These are phyloP conservation scores for Tanytarsus gracilentus DNA, from an alignment of 2,888 invertebrate species.

Conservation along the genomic window DNA sequence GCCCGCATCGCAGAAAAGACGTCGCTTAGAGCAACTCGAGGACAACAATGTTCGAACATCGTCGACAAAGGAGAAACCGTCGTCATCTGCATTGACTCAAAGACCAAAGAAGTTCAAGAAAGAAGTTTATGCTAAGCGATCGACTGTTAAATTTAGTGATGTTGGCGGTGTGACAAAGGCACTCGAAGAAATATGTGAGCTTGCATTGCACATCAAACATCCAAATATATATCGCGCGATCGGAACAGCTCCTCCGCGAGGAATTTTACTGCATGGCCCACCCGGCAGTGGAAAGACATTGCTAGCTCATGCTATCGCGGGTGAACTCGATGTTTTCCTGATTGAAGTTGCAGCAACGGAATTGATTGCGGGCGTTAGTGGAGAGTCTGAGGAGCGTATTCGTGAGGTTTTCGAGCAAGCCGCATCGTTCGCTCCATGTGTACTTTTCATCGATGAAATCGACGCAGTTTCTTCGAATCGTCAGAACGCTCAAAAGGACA, in stretches of 20 bases:
- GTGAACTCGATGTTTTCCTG: slow-evolving; percentile 66
- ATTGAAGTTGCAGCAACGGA: slow-evolving; percentile 86
- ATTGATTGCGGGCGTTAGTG: slow-evolving; percentile 87
- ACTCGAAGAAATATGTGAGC: slow-evolving; percentile 59
- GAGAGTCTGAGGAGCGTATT: slow-evolving; percentile 90
- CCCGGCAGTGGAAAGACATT: slow-evolving; percentile 73
- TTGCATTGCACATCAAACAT: slow-evolving; percentile 77
- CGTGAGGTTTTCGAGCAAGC: slow-evolving; percentile 86
- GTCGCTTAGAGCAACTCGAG: slow-evolving; percentile 31
- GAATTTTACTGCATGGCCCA: slow-evolving; percentile 89
- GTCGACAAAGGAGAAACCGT: not conserved
- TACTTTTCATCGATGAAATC: slow-evolving; percentile 92
- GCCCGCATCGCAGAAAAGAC: slow-evolving; percentile 21
- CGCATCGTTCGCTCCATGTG: slow-evolving; percentile 60
- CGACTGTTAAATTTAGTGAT: slow-evolving; percentile 56
- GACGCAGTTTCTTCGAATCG: slow-evolving; percentile 91
- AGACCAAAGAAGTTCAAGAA: slow-evolving; percentile 40
- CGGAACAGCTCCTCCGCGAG: slow-evolving; percentile 80
- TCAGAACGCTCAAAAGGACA: slow-evolving; percentile 83
- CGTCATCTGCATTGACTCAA: slow-evolving; percentile 26
- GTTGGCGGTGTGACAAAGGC: slow-evolving; percentile 74
- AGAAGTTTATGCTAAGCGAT: slow-evolving; percentile 33
- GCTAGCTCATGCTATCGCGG: slow-evolving; percentile 44
- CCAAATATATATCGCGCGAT: slow-evolving; percentile 80
- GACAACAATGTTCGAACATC: slow-evolving; percentile 22